Percentiles rank a stretch among this genome's conserved stretches.
Conservation (phyloP, 1,140 invertebrate species). For the Eupristina koningsbergeri region DNA sequence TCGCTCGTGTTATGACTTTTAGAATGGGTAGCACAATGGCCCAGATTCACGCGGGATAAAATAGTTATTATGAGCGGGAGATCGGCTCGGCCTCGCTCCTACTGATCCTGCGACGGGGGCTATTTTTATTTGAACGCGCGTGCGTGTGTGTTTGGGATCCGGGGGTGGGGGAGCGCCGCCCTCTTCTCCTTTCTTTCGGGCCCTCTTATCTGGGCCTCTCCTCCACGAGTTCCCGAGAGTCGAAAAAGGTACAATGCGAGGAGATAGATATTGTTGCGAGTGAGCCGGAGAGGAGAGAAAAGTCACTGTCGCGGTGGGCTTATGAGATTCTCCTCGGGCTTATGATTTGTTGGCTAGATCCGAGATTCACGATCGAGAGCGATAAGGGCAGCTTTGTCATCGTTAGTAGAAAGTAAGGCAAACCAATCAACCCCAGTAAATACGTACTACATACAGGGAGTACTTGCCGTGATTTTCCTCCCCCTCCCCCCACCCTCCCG, state of each 20-base stretch:
- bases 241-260: conserved; percentile 32
- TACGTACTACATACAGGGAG: too few relatives aligned
- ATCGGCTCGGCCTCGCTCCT: not conserved
- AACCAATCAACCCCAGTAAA: not conserved
- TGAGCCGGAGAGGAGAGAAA: conserved; percentile 14
- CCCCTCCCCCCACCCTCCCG: too few relatives aligned
- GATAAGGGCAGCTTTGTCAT: conserved; percentile 19
- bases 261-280: conserved; percentile 22
- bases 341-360: conserved; percentile 12
- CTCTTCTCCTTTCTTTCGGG: conserved; percentile 9
- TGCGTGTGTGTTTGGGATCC: not conserved
- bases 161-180: not conserved
- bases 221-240: conserved; percentile 6
- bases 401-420: not conserved
- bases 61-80: conserved; percentile 72
- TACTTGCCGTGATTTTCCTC: not conserved
- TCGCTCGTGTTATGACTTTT: conserved; percentile 72
- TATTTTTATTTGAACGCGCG: not conserved
- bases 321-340: conserved; percentile 5
- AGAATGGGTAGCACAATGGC: conserved; percentile 73
- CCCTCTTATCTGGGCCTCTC: conserved; percentile 7
- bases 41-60: conserved; percentile 73
- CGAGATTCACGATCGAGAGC: conserved; percentile 13
- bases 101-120: not conserved
- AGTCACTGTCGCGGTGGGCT: conserved; percentile 9